A percentile compares a stretch with the other conserved stretches of the same genome.
These are phyloP conservation scores for Calvadosia cruxmelitensis DNA, from an alignment of 30 jellyfish, hydroid and myxozoan species.

Conservation along the genomic window DNA sequence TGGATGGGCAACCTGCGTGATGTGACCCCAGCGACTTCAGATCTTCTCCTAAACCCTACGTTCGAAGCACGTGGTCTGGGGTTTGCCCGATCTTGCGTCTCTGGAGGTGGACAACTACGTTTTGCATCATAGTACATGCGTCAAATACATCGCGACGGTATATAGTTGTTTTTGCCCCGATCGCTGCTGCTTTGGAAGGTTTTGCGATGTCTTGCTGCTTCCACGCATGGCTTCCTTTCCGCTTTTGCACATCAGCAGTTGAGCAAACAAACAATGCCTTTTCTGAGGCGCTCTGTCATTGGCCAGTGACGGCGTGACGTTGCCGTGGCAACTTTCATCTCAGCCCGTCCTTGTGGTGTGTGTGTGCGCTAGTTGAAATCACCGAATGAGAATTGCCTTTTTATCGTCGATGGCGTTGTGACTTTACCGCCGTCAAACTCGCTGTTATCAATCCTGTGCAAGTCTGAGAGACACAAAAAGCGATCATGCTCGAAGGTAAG, in stretches of 20 bases:
- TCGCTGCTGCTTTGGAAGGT: no score
- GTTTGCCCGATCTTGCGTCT: no score
- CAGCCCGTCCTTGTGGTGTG: slow-evolving; percentile 4
- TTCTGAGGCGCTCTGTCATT: neutral
- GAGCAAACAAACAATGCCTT: neutral
- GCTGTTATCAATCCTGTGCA: neutral
- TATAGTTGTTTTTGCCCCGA: no score
- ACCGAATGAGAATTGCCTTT: neutral
- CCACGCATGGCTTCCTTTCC: no score
- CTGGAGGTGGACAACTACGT: no score
- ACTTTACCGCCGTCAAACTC: neutral
- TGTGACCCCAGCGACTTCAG: no score
- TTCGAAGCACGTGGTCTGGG: no score
- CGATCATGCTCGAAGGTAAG: neutral
- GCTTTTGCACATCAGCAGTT: slow-evolving; percentile 3
- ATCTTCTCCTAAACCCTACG: no score
- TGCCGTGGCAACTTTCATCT: slow-evolving; percentile 3
- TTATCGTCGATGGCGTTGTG: neutral
- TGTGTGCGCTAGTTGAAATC: neutral
- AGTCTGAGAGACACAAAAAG: neutral
- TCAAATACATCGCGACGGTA: no score
- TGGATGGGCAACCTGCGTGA: no score
- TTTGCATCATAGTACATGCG: no score
- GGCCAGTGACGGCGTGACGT: slow-evolving; percentile 3
- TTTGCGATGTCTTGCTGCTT: no score